Conservation (phyloP, 2,888 invertebrate genomes). For the Himalopsyche kuldschensis region DNA sequence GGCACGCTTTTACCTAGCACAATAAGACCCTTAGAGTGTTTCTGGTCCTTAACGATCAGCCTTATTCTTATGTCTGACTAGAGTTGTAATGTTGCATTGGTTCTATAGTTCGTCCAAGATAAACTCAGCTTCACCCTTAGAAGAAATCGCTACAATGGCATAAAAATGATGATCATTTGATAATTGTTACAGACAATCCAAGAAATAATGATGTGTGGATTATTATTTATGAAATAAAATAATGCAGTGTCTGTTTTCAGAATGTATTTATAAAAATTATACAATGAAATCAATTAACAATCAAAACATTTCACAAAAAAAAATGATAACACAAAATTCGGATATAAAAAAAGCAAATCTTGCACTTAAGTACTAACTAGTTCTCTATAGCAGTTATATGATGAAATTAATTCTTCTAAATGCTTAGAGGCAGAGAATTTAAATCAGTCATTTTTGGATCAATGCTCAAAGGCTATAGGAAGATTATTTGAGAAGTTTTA, state of each 20-base stretch:
- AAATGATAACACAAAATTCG: not conserved
- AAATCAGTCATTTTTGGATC: not conserved
- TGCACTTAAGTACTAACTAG: not conserved
- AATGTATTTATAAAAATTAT: constrained; percentile 27
- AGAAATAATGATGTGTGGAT: constrained; percentile 15
- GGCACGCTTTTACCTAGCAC: too few species aligned
- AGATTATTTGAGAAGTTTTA: not conserved
- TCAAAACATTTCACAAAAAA: not conserved
- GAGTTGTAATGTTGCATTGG: too few species aligned
- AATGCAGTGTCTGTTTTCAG: constrained; percentile 42
- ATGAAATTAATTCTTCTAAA: not conserved
- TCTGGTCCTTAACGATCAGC: too few species aligned
- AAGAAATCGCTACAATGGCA: too few species aligned
- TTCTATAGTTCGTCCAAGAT: too few species aligned
- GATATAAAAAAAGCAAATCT: not conserved
- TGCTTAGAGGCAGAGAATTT: not conserved
- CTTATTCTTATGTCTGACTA: too few species aligned
- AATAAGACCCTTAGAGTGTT: too few species aligned
- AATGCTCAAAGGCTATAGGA: not conserved
- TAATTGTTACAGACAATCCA: too few species aligned
- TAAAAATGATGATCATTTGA: too few species aligned
- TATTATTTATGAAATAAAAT: constrained; percentile 33
- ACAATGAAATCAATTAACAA: constrained; percentile 10
- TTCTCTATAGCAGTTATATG: not conserved
- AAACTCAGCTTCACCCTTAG: too few species aligned